Evolutionary conservation across 2,888 invertebrate genomes (phyloP), one percentile per base, ranked within the genome.

Genomic region (Drosophila koepferae): DNA sequence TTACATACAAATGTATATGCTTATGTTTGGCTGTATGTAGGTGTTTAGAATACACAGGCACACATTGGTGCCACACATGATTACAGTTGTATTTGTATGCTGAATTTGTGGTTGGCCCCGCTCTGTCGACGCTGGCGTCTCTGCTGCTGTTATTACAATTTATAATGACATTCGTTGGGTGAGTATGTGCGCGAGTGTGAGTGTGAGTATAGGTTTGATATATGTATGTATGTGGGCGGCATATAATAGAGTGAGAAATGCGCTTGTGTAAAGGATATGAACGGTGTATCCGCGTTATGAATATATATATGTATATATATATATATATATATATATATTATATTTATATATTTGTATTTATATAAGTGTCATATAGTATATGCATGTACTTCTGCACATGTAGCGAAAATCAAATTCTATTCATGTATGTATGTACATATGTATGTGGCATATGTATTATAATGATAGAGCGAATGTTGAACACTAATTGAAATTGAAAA

Each of bases 71-170:
- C 78, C 81, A 86, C 89, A 84, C 82, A 89, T 90, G 88, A 90
- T 90, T 86, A 87, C 89, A 86, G 89, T 83, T 83, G 80, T 77
- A 80, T 78, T 78, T 80, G 89, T 86, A 87, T 87, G 89, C 80
- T 86, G 90, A 88, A 90, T 90, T 90, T 90, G 90, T 88, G 86
- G 90, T 87, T 81, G 89, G 49, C 44, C 49, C 60, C 49, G 49
- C 79, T 81, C 76, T 68, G 84, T 70, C 72, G 53, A 53, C 79
- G 82, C 44, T 46, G 68, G 74, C 90, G 77, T 78, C 80, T 66
- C 77, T 82, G 87, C 77, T 74, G 69, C 79, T 88, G 86, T 89
- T 91, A 91, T 90, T 90, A 91, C 91, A 90, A 90, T 90, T 90
- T 90, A 90, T 90, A 90, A 90, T 90, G 91, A 91, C 91, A 89